These are phyloP conservation scores for Pangasius mekongensis DNA, from an alignment of 2,797 vertebrate species.

Conservation along the genomic window DNA sequence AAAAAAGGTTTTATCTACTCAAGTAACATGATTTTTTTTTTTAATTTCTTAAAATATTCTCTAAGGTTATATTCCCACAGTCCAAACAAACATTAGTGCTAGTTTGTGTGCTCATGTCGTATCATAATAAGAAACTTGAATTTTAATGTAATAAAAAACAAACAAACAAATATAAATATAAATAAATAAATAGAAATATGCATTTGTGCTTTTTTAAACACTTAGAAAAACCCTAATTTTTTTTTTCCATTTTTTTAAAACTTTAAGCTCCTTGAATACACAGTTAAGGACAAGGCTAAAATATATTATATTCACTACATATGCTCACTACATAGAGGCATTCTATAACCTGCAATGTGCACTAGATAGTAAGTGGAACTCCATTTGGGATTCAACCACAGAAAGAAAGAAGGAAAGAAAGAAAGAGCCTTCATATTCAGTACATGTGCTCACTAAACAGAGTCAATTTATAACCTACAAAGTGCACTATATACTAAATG, in stretches of 20 bases:
- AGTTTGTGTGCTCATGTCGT: not conserved
- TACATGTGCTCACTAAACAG: not conserved
- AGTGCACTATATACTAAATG: not conserved
- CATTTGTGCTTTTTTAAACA: not conserved
- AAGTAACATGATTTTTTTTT: not conserved
- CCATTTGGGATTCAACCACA: no score
- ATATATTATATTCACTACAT: not conserved
- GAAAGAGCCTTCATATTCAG: not conserved
- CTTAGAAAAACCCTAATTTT: not conserved
- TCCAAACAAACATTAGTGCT: not conserved
- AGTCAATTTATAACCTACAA: not conserved
- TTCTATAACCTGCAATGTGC: not conserved
- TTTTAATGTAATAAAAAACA: not conserved
- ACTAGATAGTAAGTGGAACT: not conserved
- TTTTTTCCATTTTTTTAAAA: no score
- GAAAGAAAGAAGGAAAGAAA: not conserved
- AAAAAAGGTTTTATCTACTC: not conserved
- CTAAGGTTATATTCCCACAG: not conserved
- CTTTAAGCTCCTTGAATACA: not conserved
- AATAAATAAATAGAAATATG: not conserved
- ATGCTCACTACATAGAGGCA: not conserved
- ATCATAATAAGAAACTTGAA: not conserved
- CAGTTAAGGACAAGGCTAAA: not conserved
- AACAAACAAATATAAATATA: no score
- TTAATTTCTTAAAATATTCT: not conserved